These are phyloP conservation scores for Leucophenga maculata DNA, from an alignment of 2,888 invertebrate genomes.

Conservation along the genomic window DNA sequence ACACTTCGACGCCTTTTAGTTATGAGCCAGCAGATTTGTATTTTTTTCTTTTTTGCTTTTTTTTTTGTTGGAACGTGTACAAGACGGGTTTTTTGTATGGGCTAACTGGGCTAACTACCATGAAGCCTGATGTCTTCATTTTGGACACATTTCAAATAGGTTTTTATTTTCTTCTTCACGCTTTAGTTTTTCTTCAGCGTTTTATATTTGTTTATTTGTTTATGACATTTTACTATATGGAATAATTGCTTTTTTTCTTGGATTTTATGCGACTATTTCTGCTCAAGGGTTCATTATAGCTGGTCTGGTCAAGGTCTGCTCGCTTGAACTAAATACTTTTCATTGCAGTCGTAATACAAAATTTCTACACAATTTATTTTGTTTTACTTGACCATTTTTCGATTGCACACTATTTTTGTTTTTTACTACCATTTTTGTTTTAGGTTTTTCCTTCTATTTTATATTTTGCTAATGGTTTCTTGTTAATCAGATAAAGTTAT, in stretches of 20 bases:
- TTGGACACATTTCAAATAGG: constrained; percentile 12
- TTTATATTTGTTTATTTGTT: no score
- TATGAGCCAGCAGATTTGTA: constrained; percentile 10
- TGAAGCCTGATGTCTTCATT: constrained; percentile 20
- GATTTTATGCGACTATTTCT: constrained; percentile 7
- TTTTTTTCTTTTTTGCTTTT: constrained; percentile 18
- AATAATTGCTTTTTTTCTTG: constrained; percentile 1
- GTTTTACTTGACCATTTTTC: neutral
- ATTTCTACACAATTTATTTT: constrained; percentile 4
- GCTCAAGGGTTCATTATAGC: constrained; percentile 55
- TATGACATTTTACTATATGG: neutral
- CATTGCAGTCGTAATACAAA: neutral
- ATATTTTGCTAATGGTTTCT: constrained; percentile 10
- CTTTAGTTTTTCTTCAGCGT: neutral
- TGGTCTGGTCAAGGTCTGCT: constrained; percentile 60
- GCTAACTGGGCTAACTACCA: neutral
- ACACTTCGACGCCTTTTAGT: constrained; percentile 8
- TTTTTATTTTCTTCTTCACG: neutral
- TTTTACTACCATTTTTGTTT: neutral
- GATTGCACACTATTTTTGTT: constrained; percentile 15
- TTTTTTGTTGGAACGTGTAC: no score
- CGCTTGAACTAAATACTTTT: constrained; percentile 3
- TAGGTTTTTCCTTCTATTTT: neutral
- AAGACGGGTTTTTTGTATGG: neutral
- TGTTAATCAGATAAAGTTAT: constrained; percentile 17